Evolutionary conservation across 2,888 invertebrate genomes (phyloP), one percentile per base, ranked within the genome.

Genomic region (Cepaea hortensis): DNA sequence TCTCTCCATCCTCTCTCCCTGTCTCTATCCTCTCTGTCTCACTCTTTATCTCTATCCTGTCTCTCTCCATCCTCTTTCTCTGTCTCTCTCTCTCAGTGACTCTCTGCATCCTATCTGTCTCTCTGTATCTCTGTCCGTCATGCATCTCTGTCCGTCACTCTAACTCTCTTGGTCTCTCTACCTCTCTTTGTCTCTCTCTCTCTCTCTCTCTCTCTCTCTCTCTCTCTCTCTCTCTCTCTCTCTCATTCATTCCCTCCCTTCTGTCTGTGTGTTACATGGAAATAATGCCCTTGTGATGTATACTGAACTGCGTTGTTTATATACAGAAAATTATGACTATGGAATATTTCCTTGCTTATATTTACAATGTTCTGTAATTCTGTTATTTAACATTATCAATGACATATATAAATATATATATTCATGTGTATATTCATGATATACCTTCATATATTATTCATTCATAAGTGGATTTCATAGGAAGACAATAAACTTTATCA

Each of bases 191-290:
- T 55, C 55, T 55, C 7, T 50, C 50, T 79, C 61, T 46, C 70
- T 79, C 81, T 76, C 82, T 76, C 76, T 76, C 76, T 76, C 82
- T 48, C 76, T 81, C 81, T 23, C 68, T 75, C 76, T 75, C 81
- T 75, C 76, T 55, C 76, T 62, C 85, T 65, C 76, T 75, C 76
- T 81, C 86, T 75, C 65, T 75, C 76, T 81, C 86, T 48, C 76
- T 20, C 76, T 48, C 68, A 65, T 50, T 65, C 80, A 76, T 68
- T 68, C 76, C 65, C 35, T 77, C 68, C 20, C 23, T 70, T 48
- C 46, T 77, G 35, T 77, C 7, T 65, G 4, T 46, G n/a, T 46
- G 55, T 55, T 55, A 11, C 11, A 55, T 55, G 6, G 11, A 11
- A 55, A 55, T 6, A 55, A 11, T 11, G 11, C 55, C 11, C 6